These are phyloP conservation scores for Hylomyscus alleni DNA, from an alignment of 2,797 vertebrate genomes.

Conservation along the genomic window DNA sequence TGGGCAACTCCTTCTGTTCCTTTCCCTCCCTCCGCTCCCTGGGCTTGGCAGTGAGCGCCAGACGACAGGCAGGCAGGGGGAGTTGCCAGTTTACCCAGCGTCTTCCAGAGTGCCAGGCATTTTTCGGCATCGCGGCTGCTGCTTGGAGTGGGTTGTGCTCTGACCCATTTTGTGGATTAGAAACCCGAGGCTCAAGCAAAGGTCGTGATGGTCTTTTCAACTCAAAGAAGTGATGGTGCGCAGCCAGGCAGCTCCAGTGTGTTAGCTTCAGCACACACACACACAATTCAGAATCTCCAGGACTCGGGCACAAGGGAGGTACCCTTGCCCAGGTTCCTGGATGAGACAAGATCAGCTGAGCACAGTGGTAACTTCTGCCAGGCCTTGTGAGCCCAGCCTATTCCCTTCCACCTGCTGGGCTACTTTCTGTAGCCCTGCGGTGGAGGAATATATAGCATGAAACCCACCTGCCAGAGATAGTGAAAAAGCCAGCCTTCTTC, in stretches of 20 bases:
- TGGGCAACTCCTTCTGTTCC: slow-evolving; percentile 83
- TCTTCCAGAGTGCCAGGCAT: slow-evolving; percentile 53
- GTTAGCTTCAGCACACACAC: too few species aligned
- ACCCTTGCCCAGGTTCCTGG: not conserved
- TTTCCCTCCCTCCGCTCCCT: slow-evolving; percentile 54
- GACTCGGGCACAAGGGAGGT: not conserved
- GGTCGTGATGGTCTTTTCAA: not conserved
- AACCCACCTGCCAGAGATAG: not conserved
- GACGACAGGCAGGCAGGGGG: slow-evolving; percentile 32
- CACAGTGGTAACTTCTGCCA: not conserved
- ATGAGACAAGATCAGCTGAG: not conserved
- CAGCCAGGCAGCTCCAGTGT: not conserved
- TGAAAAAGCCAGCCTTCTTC: not conserved
- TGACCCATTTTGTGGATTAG: slow-evolving; percentile 52
- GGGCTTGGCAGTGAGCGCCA: slow-evolving; percentile 73
- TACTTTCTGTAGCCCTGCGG: not conserved
- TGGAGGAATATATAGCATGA: not conserved
- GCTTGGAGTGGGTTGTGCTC: not conserved
- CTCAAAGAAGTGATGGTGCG: not conserved
- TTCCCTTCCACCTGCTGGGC: not conserved
- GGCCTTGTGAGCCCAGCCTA: not conserved
- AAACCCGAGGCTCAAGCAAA: slow-evolving; percentile 24
- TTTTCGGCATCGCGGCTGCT: not conserved
- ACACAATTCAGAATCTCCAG: not conserved
- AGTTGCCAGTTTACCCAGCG: slow-evolving; percentile 64